Percentiles rank a stretch among this genome's conserved stretches.
These are phyloP conservation scores for Chrysocyon brachyurus DNA, from an alignment of 2,797 vertebrate species.

Conservation along the genomic window DNA sequence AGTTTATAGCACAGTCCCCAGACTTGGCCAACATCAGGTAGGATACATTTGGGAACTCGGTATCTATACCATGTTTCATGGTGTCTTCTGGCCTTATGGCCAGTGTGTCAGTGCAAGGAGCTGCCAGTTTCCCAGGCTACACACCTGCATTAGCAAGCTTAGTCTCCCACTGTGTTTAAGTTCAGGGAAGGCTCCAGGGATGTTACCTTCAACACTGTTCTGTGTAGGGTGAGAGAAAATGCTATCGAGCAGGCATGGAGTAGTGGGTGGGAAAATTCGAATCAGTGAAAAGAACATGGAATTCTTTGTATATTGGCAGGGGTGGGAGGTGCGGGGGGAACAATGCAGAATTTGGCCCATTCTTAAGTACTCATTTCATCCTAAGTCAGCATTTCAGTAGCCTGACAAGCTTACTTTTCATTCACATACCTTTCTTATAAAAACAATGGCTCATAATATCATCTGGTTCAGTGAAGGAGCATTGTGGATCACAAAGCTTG, in stretches of 20 bases:
- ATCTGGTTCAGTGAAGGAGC: slow-evolving; percentile 50
- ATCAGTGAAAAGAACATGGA: not conserved
- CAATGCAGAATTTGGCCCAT: not conserved
- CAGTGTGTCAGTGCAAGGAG: not conserved
- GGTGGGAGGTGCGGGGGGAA: not conserved
- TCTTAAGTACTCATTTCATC: slow-evolving; percentile 24
- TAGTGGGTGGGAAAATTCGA: not conserved
- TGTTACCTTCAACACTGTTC: not conserved
- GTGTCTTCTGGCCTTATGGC: not conserved
- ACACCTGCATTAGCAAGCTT: not conserved
- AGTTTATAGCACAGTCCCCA: not conserved
- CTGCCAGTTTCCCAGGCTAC: not conserved
- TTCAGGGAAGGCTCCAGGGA: not conserved
- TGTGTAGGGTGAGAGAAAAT: not conserved
- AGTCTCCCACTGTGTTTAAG: not conserved
- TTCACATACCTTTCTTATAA: slow-evolving; percentile 58
- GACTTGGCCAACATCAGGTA: not conserved
- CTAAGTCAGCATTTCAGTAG: slow-evolving; percentile 1
- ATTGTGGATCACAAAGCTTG: not conserved
- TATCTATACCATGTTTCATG: not conserved
- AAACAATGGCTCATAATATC: slow-evolving; percentile 35
- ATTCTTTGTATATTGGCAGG: not conserved
- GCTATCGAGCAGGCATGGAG: not conserved
- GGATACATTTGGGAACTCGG: not conserved
- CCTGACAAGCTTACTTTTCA: not conserved